These are phyloP conservation scores for Stercorarius parasiticus DNA, from an alignment of 2,113 vertebrate species.

Conservation along the genomic window DNA sequence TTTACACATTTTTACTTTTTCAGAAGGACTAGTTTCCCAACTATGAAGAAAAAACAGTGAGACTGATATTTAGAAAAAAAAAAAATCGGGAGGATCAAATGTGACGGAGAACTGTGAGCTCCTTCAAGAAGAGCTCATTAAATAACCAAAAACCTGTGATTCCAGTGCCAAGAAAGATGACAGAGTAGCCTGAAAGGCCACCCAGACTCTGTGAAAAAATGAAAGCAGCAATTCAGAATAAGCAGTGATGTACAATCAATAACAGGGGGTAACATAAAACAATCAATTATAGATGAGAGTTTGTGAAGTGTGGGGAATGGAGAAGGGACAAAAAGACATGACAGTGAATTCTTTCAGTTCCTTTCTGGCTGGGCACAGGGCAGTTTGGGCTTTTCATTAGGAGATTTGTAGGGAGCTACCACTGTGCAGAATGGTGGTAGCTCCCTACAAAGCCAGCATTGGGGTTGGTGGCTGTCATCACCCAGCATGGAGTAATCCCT, in stretches of 20 bases:
- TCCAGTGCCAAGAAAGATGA: neutral
- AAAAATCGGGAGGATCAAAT: neutral
- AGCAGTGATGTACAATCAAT: neutral
- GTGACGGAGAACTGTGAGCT: neutral
- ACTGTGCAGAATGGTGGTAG: neutral
- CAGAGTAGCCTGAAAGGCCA: neutral
- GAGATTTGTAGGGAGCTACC: neutral
- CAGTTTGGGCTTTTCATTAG: neutral
- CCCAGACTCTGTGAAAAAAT: neutral
- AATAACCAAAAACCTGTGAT: neutral
- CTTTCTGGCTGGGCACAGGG: neutral
- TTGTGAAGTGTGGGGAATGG: neutral
- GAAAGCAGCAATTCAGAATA: neutral
- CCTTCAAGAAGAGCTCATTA: neutral
- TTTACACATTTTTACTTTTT: neutral
- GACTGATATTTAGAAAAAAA: neutral
- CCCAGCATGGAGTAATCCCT: neutral
- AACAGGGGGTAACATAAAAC: neutral
- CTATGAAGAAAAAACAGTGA: neutral
- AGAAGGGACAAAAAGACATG: neutral
- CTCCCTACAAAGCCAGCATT: neutral
- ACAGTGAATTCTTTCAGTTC: neutral
- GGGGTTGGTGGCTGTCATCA: neutral
- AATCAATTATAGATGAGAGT: neutral
- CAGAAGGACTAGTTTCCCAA: neutral